These are phyloP conservation scores for Onychorhynchus coronatus DNA, from an alignment of 2,113 vertebrate genomes.

Conservation along the genomic window DNA sequence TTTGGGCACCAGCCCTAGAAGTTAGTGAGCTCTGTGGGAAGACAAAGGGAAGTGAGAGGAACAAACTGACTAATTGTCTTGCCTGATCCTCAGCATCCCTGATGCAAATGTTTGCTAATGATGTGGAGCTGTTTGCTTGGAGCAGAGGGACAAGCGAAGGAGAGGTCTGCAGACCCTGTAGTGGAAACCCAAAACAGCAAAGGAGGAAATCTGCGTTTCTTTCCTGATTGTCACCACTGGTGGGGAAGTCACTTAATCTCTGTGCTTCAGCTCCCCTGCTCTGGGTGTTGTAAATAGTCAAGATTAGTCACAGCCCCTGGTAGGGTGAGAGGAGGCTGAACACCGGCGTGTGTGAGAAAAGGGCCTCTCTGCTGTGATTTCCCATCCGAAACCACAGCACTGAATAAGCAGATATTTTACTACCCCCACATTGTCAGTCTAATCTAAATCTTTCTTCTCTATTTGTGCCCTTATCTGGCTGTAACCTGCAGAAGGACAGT, in stretches of 20 bases:
- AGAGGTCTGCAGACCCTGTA: background rate
- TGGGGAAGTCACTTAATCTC: background rate
- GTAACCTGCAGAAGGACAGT: background rate
- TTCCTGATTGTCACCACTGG: background rate
- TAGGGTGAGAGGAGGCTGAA: background rate
- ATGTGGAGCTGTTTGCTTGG: background rate
- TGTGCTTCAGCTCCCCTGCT: background rate
- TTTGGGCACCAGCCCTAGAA: fast-evolving
- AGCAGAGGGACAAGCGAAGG: background rate
- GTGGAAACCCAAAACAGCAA: background rate
- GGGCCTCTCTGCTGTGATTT: background rate
- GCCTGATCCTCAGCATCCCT: background rate
- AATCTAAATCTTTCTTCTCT: background rate
- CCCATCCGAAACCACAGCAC: background rate
- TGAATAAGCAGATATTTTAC: background rate
- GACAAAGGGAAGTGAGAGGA: background rate
- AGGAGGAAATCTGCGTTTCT: conserved; percentile 30
- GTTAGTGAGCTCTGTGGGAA: background rate
- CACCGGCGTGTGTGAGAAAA: fast-evolving
- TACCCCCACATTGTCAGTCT: background rate
- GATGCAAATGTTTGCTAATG: background rate
- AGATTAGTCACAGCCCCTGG: background rate
- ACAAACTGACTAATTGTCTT: background rate
- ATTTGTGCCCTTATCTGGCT: background rate
- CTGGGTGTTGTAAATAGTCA: background rate